Percentiles rank a stretch among this genome's conserved stretches.
phyloP scores from a whole-genome alignment of 2,888 invertebrate genomes.

The Macrophya annulata region DNA sequence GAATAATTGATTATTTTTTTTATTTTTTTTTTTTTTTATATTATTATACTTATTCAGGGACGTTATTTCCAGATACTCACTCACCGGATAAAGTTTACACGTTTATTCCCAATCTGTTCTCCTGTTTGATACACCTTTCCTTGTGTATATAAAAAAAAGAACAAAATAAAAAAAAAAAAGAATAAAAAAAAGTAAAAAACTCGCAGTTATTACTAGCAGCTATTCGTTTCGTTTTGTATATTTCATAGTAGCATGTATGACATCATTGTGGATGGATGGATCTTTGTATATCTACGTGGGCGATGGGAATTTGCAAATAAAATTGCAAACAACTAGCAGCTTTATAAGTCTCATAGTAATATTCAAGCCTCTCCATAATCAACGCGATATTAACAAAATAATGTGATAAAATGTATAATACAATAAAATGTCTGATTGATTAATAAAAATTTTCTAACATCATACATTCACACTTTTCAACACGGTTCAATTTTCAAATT shows the following conservation, averaged over 20 bases:
- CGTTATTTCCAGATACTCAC: neutral
- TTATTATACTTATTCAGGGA: neutral
- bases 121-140: neutral
- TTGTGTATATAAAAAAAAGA: neutral
- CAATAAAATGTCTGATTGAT: neutral
- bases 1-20: neutral
- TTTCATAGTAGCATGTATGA: conserved; percentile 42
- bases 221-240: conserved; percentile 43
- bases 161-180: conserved; percentile 9
- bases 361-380: neutral
- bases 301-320: conserved; percentile 30
- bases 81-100: neutral
- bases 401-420: neutral
- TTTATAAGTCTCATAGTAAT: neutral
- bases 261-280: conserved; percentile 45
- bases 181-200: conserved; percentile 11
- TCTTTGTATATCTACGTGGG: conserved; percentile 39
- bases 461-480: neutral
- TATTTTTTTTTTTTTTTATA: neutral
- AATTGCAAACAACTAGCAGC: conserved; percentile 10
- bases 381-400: neutral
- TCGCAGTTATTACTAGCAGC: conserved; percentile 34
- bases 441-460: neutral
- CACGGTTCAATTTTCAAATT: neutral
- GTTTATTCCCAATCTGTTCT: conserved; percentile 6